Percentiles rank a stretch among this genome's conserved stretches.
These are phyloP conservation scores for Merluccius polli DNA, from an alignment of 2,797 vertebrate genomes.

Conservation along the genomic window DNA sequence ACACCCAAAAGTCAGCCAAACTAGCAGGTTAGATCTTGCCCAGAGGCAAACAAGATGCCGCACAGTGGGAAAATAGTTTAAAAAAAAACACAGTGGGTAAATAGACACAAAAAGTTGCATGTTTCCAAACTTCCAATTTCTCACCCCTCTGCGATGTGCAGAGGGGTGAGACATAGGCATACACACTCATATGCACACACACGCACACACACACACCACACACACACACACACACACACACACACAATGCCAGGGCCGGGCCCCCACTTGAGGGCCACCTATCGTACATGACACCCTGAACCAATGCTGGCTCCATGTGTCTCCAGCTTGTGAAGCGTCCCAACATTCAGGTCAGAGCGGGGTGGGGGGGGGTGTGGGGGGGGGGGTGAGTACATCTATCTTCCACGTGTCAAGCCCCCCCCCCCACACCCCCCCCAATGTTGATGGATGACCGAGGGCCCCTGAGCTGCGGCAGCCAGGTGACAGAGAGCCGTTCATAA, in stretches of 20 bases:
- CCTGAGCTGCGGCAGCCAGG: constrained; percentile 68
- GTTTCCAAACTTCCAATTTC: constrained; percentile 60
- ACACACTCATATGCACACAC: constrained; percentile 16
- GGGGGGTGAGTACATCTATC: constrained; percentile 67
- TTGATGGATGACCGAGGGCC: constrained; percentile 71
- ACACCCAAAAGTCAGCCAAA: constrained; percentile 61
- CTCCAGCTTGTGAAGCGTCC: constrained; percentile 56
- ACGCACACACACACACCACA: constrained; percentile 13
- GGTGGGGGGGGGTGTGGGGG: too few species aligned
- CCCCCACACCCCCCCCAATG: constrained; percentile 3
- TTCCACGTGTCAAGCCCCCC: constrained; percentile 39
- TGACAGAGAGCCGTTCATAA: constrained; percentile 77
- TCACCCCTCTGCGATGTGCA: constrained; percentile 6
- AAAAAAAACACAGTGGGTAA: too few species aligned
- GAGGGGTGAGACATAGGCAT: constrained; percentile 30
- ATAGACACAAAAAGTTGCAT: constrained; percentile 52
- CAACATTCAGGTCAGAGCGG: constrained; percentile 69
- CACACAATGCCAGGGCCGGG: constrained; percentile 19
- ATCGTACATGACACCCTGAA: constrained; percentile 67
- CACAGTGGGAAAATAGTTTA: constrained; percentile 67
- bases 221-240: constrained; percentile 36
- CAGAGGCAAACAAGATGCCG: constrained; percentile 72
- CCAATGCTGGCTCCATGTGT: constrained; percentile 38
- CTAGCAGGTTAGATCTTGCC: constrained; percentile 68
- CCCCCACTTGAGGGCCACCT: constrained; percentile 31